Evolutionary conservation across 1,140 invertebrate genomes (phyloP), one percentile per base, ranked within the genome.

Genomic region (Melitaea cinxia): DNA sequence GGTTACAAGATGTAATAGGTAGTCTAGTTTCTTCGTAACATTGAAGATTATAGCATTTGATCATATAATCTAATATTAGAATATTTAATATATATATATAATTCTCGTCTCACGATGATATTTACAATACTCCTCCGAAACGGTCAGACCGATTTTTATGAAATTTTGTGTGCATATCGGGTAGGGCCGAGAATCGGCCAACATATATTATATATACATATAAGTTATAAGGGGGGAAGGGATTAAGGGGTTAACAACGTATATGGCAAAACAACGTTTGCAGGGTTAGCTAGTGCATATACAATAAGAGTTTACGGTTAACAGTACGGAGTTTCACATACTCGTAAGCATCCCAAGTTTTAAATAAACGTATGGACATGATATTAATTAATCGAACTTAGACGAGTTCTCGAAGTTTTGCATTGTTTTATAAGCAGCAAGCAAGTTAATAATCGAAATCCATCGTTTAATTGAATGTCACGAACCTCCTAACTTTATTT

Each of bases 381-480:
- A 68, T 71, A 63, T 47, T 23, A 68, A 68, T 66, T 66, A 62
- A 78, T 70, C 60, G 33, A 78, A 78, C 42, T 71, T 68, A 63
- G 70, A 68, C 61, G 58, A 80, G 69, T 61, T 78, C 62, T 19
- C 6, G 39, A 70, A 77, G 70, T 82, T 79, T 74, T 72, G 59
- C 55, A 58, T 67, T 77, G 73, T 74, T 76, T 70, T 73, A 62
- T 67, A 37, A 59, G 61, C 54, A 57, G 65, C 30, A 54, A 65
- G 68, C 49, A 65, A 69, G 73, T 77, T 81, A 75, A 76, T 77
- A 76, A 78, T 67, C 56, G 55, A 73, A 80, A 75, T 73, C 70
- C 58, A 65, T 56, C 59, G 65, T 77, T 80, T 81, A 80, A 82
- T 82, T 80, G 77, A 76, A 83, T 78, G 79, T 80, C 77, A 78